Conservation (phyloP, 2,888 invertebrate species). For the Meloe dianella region DNA sequence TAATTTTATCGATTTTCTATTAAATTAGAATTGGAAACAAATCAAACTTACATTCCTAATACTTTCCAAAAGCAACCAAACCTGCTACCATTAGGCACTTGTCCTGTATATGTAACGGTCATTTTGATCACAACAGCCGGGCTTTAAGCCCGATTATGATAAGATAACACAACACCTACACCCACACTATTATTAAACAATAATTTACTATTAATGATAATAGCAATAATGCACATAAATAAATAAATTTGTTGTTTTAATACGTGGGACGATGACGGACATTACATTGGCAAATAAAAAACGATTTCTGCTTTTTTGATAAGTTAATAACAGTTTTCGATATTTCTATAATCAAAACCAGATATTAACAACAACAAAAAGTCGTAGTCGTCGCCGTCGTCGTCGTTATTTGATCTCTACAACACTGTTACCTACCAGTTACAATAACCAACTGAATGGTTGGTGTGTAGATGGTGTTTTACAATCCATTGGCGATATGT, state of each 20-base stretch:
- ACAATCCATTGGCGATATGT: constrained; percentile 23
- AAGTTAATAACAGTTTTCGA: background rate
- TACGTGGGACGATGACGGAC: constrained; percentile 19
- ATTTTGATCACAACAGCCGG: constrained; percentile 58
- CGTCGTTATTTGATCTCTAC: constrained; percentile 4
- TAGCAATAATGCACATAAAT: background rate
- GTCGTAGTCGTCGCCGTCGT: background rate
- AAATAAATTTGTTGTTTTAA: background rate
- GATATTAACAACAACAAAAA: background rate
- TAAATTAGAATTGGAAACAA: background rate
- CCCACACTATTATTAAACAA: constrained; percentile 18
- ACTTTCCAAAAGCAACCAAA: constrained; percentile 90
- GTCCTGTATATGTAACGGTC: constrained; percentile 90
- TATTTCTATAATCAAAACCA: background rate
- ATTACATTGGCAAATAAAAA: constrained; percentile 21
- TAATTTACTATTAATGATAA: constrained; percentile 4
- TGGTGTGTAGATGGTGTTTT: constrained; percentile 18
- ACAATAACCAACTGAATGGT: constrained; percentile 21
- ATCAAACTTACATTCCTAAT: constrained; percentile 50
- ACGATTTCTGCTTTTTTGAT: background rate
- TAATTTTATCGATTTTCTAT: background rate
- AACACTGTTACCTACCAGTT: constrained; percentile 7
- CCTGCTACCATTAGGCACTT: constrained; percentile 90
- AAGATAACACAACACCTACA: constrained; percentile 17
- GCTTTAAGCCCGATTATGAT: constrained; percentile 27